phyloP scores from a whole-genome alignment of 2,888 invertebrate species.

The Atethmia centrago region DNA sequence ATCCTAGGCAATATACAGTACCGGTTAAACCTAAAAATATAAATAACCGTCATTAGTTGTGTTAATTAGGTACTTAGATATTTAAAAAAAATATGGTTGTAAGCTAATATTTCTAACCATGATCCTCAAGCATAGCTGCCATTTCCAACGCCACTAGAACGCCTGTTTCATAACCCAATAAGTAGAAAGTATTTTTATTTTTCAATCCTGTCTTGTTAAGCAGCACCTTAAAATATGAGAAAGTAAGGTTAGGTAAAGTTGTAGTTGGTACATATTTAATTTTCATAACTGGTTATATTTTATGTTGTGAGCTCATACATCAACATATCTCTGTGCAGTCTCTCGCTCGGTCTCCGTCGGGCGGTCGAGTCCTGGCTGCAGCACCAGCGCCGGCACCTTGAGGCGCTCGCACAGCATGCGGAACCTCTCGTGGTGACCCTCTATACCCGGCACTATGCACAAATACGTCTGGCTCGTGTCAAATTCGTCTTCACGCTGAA shows the following conservation, averaged over 20 bases:
- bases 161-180: constrained; percentile 79
- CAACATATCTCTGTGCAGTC: constrained; percentile 71
- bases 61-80: too few species aligned
- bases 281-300: neutral
- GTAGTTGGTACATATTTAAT: too few species aligned
- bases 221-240: constrained; percentile 43
- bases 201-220: constrained; percentile 56
- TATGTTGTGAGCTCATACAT: constrained; percentile 60
- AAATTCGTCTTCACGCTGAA: constrained; percentile 75
- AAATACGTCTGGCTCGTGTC: constrained; percentile 69
- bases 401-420: constrained; percentile 65
- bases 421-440: constrained; percentile 73
- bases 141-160: constrained; percentile 75
- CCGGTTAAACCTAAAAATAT: constrained; percentile 72
- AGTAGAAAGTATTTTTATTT: constrained; percentile 72
- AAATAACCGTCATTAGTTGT: neutral
- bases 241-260: neutral
- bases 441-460: constrained; percentile 76
- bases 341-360: constrained; percentile 70
- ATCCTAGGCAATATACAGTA: constrained; percentile 77
- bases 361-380: constrained; percentile 69
- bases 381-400: constrained; percentile 70
- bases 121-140: constrained; percentile 76
- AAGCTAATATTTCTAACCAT: constrained; percentile 66
- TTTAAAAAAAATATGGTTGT: neutral